phyloP scores from a whole-genome alignment of 2,113 vertebrate genomes.

The Antechinus flavipes region DNA sequence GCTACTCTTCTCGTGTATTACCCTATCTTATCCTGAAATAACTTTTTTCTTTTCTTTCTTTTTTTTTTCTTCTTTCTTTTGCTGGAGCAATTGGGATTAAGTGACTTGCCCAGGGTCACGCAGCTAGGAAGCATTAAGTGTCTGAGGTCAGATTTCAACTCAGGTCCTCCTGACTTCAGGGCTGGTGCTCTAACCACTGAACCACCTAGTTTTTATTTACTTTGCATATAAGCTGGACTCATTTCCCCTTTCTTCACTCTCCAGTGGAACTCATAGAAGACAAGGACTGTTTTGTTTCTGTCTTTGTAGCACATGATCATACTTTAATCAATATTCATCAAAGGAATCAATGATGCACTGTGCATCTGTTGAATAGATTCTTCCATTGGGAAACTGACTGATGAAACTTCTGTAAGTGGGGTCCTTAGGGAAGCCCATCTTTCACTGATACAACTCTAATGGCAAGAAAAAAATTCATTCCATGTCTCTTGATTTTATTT shows the following conservation, averaged over 20 bases:
- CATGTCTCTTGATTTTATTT: not conserved
- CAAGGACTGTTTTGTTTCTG: not conserved
- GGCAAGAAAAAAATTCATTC: not conserved
- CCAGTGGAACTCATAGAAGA: not conserved
- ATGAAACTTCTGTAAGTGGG: not conserved
- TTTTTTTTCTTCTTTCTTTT: not conserved
- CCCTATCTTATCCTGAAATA: not conserved
- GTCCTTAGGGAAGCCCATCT: not conserved
- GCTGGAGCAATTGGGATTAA: too few relatives aligned
- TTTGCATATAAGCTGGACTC: not conserved
- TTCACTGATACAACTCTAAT: not conserved
- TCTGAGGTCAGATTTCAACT: too few relatives aligned
- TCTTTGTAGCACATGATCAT: not conserved
- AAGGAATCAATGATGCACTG: not conserved
- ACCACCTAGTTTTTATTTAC: not conserved
- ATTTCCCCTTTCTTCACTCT: not conserved
- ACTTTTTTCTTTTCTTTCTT: not conserved
- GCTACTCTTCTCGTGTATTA: not conserved
- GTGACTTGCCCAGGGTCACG: too few relatives aligned
- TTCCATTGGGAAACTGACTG: slow-evolving; percentile 4
- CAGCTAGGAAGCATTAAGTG: too few relatives aligned
- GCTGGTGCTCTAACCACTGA: too few relatives aligned
- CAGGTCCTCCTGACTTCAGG: too few relatives aligned
- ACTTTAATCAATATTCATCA: not conserved
- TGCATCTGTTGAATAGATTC: not conserved